A percentile compares a stretch with the other conserved stretches of the same genome.
These are phyloP conservation scores for Oncorhynchus mykiss DNA, from an alignment of 2,113 vertebrate species.

Conservation along the genomic window DNA sequence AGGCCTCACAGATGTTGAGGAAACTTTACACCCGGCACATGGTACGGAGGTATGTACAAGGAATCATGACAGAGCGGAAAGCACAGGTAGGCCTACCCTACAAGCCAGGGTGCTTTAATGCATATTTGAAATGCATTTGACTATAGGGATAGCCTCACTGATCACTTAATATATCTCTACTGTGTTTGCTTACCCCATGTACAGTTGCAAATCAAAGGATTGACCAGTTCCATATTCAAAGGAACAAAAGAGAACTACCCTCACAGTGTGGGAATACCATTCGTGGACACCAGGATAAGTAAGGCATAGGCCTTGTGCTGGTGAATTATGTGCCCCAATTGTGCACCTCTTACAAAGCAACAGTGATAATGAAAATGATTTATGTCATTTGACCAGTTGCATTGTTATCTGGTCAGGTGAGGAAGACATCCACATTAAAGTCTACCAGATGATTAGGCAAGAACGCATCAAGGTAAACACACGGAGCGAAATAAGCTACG, in stretches of 20 bases:
- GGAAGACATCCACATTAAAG: constrained; percentile 79
- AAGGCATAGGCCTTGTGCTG: constrained; percentile 40
- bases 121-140: not conserved
- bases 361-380: not conserved
- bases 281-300: constrained; percentile 85
- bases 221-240: constrained; percentile 84
- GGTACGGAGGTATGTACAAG: constrained; percentile 85
- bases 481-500: too few species aligned
- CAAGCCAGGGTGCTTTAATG: not conserved
- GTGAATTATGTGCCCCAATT: not conserved
- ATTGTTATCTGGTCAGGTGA: constrained; percentile 69
- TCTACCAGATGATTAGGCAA: constrained; percentile 78
- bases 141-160: not conserved
- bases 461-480: constrained; percentile 84
- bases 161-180: not conserved
- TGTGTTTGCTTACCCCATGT: not conserved
- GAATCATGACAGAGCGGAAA: constrained; percentile 78
- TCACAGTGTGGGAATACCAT: constrained; percentile 81
- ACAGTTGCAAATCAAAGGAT: constrained; percentile 84
- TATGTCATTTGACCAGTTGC: not conserved
- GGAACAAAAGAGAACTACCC: constrained; percentile 90
- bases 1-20: constrained; percentile 84
- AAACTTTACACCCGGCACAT: constrained; percentile 80
- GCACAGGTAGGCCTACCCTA: constrained; percentile 76
- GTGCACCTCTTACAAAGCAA: not conserved